Base-by-base conservation (phyloP, 1,140 invertebrate genomes). In the Apolygus lucorum region DNA sequence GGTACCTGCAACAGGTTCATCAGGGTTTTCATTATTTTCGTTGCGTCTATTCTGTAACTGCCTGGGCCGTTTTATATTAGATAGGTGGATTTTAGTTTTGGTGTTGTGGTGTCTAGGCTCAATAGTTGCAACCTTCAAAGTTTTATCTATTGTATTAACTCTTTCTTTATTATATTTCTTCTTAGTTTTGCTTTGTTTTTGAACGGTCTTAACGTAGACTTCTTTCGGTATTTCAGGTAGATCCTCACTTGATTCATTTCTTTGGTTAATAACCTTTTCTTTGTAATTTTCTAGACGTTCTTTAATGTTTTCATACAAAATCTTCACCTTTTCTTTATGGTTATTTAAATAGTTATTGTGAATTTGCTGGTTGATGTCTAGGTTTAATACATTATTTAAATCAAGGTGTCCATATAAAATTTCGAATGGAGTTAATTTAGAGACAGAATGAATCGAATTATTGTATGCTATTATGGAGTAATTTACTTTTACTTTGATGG, bases 381-480 rank as follows among this genome's bases (percentile, higher is more conserved):
- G 4, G 34, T 42, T 17, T 8, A 42, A 42, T 11, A 62, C 4
- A 21, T 4, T 62, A 11, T 62, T 4, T 4, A 8, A 21, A 21
- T 62, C 22, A 11, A 21, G 4, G 21, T 62, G 54, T 8, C 54
- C 54, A 22, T 62, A 21, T 4, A 62, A 22, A 8, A 62, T 11
- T 22, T 62, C 54, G 22, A 62, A 62, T 8, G 54, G 54, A 11
- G 54, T 62, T 22, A 62, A 11, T 22, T 62, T 62, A 11, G 54
- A 21, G 54, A 22, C 54, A 25, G 54, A 62, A 22, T 62, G 54
- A 21, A 62, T 62, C 17, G 54, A 11, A 62, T 62, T 62, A 25
- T 62, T 62, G 54, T 62, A 62, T 22, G 54, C 54, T 42, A 42
- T 4, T 62, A 62, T 62, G 24, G 54, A 8, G 22, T 62, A 62